Evolutionary conservation across 2,888 invertebrate species (phyloP), one percentile per base, ranked within the genome.

Genomic region (Lapara coniferarum): DNA sequence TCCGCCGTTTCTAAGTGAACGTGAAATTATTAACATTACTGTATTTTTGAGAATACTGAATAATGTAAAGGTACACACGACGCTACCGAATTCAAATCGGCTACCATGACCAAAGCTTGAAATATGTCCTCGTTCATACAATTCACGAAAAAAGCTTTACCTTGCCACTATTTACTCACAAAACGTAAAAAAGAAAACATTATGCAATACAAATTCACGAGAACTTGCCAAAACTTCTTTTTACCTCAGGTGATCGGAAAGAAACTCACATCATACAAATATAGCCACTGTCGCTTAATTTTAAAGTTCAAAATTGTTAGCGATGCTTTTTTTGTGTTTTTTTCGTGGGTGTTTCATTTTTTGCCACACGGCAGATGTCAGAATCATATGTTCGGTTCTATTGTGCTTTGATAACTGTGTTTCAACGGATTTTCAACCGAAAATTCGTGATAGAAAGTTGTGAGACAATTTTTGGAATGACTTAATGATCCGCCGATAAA

Each of bases 391-490:
- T 86, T 88, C 74, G 76, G 71, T 70, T 68, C 70, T 44, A 74
- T 76, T 68, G 68, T 81, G 78, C 83, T 83, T 77, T 79, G 71
- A 55, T 88, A 92, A 90, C 91, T 85, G 91, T 90, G 78, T n/a
- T 85, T 72, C 85, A 91, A 91, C 90, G 80, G 91, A 91, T 84
- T 89, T 78, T 79, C 75, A 81, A 88, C 87, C 84, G 82, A 89
- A 86, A 82, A 75, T 77, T 72, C 12, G 2, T 52, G n/a, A 51
- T 55, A 55, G 55, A 19, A 55, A 55, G 55, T 55, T 19, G 10
- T 6, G 55, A 55, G 55, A 55, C 55, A 19, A 55, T 19, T 10
- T 55, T 4, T 16, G 55, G 16, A 10, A 8, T 37, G 37, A 37
- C 37, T 2, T 37, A 37, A 6, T 2, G 37, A 37, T 37, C 37